phyloP scores from a whole-genome alignment of 2,113 vertebrate genomes.

The Lagopus leucura region DNA sequence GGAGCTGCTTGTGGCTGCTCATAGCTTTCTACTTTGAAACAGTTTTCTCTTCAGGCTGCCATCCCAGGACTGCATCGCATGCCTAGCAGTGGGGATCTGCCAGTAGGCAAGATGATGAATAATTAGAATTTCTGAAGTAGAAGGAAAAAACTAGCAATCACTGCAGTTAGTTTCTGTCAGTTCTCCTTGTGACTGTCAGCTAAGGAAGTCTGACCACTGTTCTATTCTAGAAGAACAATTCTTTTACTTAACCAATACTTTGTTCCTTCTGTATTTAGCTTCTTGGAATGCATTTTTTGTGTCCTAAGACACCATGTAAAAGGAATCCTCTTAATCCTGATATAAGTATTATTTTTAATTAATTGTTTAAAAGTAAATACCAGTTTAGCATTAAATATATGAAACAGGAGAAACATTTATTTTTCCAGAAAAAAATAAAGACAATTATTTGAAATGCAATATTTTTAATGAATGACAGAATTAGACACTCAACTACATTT shows the following conservation, averaged over 20 bases:
- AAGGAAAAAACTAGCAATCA: background rate
- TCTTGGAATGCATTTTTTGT: background rate
- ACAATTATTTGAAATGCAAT: background rate
- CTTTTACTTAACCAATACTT: background rate
- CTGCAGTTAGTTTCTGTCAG: fast-evolving
- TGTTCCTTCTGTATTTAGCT: background rate
- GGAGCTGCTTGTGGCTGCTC: background rate
- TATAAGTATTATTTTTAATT: background rate
- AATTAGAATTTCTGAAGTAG: background rate
- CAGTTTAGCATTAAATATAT: background rate
- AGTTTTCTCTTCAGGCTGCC: background rate
- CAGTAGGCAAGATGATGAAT: background rate
- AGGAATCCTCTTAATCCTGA: background rate
- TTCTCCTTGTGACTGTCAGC: background rate
- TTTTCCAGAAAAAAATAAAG: background rate
- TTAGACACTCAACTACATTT: background rate
- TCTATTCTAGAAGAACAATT: background rate
- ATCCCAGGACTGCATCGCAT: fast-evolving
- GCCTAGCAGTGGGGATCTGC: background rate
- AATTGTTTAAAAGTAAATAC: background rate
- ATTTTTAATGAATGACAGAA: background rate
- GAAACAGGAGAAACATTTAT: background rate
- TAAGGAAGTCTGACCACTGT: background rate
- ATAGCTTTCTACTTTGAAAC: background rate
- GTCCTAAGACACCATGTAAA: background rate